Evolutionary conservation across 2,888 invertebrate genomes (phyloP), one percentile per base, ranked within the genome.

Genomic region (Dolichopus griseipennis): DNA sequence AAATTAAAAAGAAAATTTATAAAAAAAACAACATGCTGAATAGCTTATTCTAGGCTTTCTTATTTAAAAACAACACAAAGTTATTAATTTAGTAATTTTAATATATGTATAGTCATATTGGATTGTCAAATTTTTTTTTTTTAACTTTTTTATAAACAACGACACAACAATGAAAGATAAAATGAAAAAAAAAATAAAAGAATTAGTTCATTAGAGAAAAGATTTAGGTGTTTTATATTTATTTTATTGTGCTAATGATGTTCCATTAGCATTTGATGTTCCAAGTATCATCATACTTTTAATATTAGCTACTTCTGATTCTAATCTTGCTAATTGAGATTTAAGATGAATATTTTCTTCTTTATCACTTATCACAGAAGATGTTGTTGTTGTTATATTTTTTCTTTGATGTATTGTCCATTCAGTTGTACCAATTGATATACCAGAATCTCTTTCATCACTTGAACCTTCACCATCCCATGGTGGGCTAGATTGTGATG

Each of bases 391-490:
- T 0, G 70, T 63, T 10, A 61, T 21, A 18, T 18, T 18, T 67
- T 79, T 79, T 15, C 77, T 74, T 64, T 79, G 79, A 65, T 77
- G 77, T 67, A 75, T 77, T 70, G 77, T 80, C 83, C 76, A 82
- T 71, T 81, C 82, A 33, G 78, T 74, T 41, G 79, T 78, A 68
- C 76, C 93, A 68, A 93, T 82, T 0, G 93, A 93, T 73, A 94
- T 94, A 8, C 94, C 94, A 0, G 93, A 93, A 77, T 95, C 94
- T 9, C 94, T 83, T 79, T 94, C 94, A 78, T 94, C 94, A 75
- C 93, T 92, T 68, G 93, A 93, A 41, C 93, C 93, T 76, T 94
- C 93, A 41, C 90, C 92, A 79, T 93, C 93, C 90, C 92, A 92
- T 0, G 92, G 90, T 5, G 91, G 91, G 15, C 92, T 91, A 20